phyloP scores from a whole-genome alignment of 2,888 invertebrate genomes.

The Rhimphoctona megacephalus region DNA sequence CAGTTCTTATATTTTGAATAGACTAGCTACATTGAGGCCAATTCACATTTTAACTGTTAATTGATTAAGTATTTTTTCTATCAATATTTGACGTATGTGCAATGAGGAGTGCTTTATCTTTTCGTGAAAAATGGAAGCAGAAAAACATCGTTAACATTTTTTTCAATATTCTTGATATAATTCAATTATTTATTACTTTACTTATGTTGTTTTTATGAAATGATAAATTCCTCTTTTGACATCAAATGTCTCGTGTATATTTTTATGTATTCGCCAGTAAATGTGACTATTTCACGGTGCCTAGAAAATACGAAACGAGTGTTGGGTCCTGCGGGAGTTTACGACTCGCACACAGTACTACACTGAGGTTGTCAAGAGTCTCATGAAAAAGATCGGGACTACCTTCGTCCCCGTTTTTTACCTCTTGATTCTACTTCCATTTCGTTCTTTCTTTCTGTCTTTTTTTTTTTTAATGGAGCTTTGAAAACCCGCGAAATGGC shows the following conservation, averaged over 20 bases:
- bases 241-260: not conserved
- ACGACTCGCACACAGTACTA: conserved; percentile 58
- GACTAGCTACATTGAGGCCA: not conserved
- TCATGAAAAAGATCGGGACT: conserved; percentile 52
- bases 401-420: conserved; percentile 10
- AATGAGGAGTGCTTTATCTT: too few relatives aligned
- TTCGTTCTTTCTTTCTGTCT: conserved; percentile 14
- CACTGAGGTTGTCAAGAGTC: conserved; percentile 54
- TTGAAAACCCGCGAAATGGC: conserved; percentile 47
- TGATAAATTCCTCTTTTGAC: not conserved
- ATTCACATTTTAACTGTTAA: not conserved
- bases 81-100: too few relatives aligned
- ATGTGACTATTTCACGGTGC: conserved; percentile 23
- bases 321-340: conserved; percentile 44
- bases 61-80: not conserved
- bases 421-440: conserved; percentile 23
- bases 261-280: conserved; percentile 20
- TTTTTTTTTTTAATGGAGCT: conserved; percentile 20
- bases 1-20: not conserved
- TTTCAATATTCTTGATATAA: too few relatives aligned
- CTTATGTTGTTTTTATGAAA: not conserved
- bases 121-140: too few relatives aligned
- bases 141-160: too few relatives aligned
- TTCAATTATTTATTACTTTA: too few relatives aligned
- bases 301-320: conserved; percentile 45